A percentile compares a stretch with the other conserved stretches of the same genome.
Conservation (phyloP, 1,140 invertebrate species). For the Pristionchus pacificus region DNA sequence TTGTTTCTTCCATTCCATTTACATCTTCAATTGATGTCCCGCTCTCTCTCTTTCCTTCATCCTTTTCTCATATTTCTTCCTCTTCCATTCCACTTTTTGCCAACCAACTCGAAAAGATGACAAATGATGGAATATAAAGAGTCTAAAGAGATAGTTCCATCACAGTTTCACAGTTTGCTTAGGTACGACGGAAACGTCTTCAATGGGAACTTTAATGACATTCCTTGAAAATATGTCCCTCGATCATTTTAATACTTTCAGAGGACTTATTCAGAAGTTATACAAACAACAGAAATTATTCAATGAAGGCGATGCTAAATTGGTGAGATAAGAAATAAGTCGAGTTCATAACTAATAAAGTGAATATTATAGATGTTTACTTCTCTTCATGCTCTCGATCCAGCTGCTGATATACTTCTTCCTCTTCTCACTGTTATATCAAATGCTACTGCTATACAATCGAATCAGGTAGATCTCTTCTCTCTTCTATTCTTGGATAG, state of each 20-base stretch:
- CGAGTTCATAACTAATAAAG: no score
- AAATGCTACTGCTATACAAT: slow-evolving; percentile 43
- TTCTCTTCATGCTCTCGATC: slow-evolving; percentile 38
- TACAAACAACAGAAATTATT: slow-evolving; percentile 45
- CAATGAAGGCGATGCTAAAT: slow-evolving; percentile 19
- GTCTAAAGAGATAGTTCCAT: slow-evolving; percentile 32
- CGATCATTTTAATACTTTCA: no score
- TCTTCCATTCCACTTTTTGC: no score
- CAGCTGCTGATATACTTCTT: slow-evolving; percentile 38
- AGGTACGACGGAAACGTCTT: no score
- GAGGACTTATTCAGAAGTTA: slow-evolving; percentile 37
- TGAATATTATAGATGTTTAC: slow-evolving; percentile 35
- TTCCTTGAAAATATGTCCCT: no score
- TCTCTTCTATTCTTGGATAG: not conserved
- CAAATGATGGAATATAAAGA: slow-evolving; percentile 1
- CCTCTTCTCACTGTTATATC: slow-evolving; percentile 46
- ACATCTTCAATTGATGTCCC: not conserved
- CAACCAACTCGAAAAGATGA: no score
- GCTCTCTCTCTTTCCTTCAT: no score
- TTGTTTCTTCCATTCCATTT: not conserved
- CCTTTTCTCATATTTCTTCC: no score
- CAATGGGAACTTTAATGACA: no score
- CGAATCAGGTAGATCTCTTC: slow-evolving; percentile 37
- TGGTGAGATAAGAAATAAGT: not conserved
- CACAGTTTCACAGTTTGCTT: no score